Evolutionary conservation across 2,797 vertebrate species (phyloP).

Genomic region (Crenichthys baileyi): DNA sequence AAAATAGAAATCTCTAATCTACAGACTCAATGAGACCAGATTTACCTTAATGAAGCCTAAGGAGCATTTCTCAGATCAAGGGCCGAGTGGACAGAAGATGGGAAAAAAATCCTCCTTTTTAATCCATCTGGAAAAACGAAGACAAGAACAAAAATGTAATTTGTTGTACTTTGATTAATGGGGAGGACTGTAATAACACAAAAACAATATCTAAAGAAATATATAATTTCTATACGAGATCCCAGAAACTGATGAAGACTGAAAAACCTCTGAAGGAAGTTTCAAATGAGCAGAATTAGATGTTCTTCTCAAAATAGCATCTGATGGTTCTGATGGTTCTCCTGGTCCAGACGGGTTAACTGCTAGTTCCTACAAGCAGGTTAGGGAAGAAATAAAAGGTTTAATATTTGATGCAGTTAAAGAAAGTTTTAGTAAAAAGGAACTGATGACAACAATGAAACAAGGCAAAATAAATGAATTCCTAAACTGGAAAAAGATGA

Average conservation of each 20-base stretch:
- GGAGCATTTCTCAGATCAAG: no score
- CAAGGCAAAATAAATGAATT: background rate
- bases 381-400: background rate
- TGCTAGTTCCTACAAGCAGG: slow-evolving; percentile 1
- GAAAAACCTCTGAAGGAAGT: background rate
- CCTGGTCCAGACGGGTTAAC: background rate
- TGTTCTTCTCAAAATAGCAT: no score
- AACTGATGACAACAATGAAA: background rate
- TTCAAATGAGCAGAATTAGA: background rate
- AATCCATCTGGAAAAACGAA: no score
- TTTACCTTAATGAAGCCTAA: no score
- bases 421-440: background rate
- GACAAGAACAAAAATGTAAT: no score
- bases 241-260: background rate
- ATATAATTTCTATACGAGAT: background rate
- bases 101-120: no score
- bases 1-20: no score
- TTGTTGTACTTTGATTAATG: no score
- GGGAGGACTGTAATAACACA: no score
- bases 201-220: no score
- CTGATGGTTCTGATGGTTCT: background rate
- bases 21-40: no score
- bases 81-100: no score
- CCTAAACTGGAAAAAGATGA: slow-evolving; percentile 2
- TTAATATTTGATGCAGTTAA: background rate